Conservation (phyloP, 2,113 vertebrate genomes). For the Toxotes chatareus region DNA sequence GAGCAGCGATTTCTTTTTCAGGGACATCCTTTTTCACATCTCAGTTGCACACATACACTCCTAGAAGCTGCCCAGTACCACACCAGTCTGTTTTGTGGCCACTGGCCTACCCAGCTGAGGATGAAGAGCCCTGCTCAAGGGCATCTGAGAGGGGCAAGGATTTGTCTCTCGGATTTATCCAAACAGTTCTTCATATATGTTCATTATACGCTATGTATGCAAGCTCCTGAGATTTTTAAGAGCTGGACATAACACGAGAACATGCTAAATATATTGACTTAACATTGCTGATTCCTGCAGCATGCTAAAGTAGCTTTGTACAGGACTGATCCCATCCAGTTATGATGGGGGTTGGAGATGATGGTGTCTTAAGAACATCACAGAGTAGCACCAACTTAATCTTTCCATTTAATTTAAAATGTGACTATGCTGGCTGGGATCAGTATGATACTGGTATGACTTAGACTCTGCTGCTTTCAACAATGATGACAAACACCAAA, state of each 20-base stretch:
- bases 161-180: not conserved
- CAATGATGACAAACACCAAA: too few species aligned
- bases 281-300: conserved; percentile 6
- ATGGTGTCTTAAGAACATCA: conserved; percentile 12
- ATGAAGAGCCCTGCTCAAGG: not conserved
- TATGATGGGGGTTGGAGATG: not conserved
- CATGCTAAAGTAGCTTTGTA: not conserved
- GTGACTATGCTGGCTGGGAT: not conserved
- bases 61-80: not conserved
- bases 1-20: not conserved
- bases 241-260: not conserved
- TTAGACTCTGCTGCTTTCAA: not conserved
- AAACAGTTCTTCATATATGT: not conserved
- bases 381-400: conserved; percentile 18
- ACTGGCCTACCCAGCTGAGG: not conserved
- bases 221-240: not conserved
- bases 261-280: not conserved
- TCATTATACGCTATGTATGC: not conserved
- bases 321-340: not conserved
- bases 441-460: not conserved
- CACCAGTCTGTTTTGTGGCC: not conserved
- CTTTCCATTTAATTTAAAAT: conserved; percentile 29
- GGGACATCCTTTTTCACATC: not conserved
- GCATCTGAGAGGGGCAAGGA: not conserved
- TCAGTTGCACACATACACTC: not conserved